phyloP scores from a whole-genome alignment of 2,888 invertebrate species.

The Holacanthella duospinosa region DNA sequence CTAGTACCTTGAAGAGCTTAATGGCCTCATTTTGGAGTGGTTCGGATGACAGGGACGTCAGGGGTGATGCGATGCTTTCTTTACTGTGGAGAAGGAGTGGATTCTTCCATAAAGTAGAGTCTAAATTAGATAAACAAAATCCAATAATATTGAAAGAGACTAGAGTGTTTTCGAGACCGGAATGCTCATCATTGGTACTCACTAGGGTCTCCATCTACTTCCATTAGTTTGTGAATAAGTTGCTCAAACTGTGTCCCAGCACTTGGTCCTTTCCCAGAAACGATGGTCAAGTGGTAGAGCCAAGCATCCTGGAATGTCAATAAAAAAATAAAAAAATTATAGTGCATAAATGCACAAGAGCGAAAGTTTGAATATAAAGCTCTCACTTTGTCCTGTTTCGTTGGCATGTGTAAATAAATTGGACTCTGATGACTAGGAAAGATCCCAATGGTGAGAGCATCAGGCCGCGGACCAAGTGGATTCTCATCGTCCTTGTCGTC shows the following conservation, averaged over 20 bases:
- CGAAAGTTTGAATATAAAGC: slow-evolving; percentile 42
- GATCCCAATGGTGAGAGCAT: slow-evolving; percentile 76
- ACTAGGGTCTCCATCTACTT: slow-evolving; percentile 87
- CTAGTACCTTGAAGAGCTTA: slow-evolving; percentile 87
- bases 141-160: too few species aligned
- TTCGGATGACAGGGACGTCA: slow-evolving; percentile 83
- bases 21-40: slow-evolving; percentile 79
- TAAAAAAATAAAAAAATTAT: slow-evolving; percentile 9
- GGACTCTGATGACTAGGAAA: slow-evolving; percentile 88
- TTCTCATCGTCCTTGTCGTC: slow-evolving; percentile 62
- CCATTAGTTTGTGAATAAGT: slow-evolving; percentile 89
- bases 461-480: slow-evolving; percentile 44
- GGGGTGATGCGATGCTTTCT: slow-evolving; percentile 76
- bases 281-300: slow-evolving; percentile 65
- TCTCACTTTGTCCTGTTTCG: slow-evolving; percentile 86
- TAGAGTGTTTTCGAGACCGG: too few species aligned
- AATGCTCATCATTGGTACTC: too few species aligned
- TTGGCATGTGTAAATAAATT: slow-evolving; percentile 81
- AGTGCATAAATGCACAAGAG: too few species aligned
- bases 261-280: slow-evolving; percentile 73
- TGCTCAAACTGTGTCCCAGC: slow-evolving; percentile 95
- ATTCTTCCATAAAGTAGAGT: slow-evolving; percentile 87
- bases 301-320: slow-evolving; percentile 46
- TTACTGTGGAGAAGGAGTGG: slow-evolving; percentile 80
- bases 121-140: slow-evolving; percentile 42